Evolutionary conservation across 30 jellyfish, hydroid and myxozoan species (phyloP).

Genomic region (Aurelia aurita): DNA sequence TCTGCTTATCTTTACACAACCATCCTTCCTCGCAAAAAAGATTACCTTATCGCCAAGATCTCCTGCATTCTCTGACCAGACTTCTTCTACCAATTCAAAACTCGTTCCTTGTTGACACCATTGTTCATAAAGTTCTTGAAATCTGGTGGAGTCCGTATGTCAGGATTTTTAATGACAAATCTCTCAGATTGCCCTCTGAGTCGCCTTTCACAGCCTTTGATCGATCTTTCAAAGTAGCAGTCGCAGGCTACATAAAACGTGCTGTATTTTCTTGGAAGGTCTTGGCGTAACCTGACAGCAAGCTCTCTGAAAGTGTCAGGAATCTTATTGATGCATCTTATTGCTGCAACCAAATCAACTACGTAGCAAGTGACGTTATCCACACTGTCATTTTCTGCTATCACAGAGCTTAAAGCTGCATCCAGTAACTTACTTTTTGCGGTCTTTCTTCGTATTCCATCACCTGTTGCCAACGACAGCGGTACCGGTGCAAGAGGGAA

Average conservation of each 20-base stretch:
- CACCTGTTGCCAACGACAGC: constrained; percentile 16
- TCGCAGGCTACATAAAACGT: constrained; percentile 53
- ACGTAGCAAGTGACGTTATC: constrained; percentile 23
- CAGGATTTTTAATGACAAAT: constrained; percentile 39
- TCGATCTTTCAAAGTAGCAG: constrained; percentile 31
- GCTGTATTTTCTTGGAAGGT: constrained; percentile 22
- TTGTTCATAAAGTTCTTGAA: constrained; percentile 48
- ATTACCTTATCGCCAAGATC: constrained; percentile 17
- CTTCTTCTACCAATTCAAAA: constrained; percentile 38
- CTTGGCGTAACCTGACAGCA: constrained; percentile 1
- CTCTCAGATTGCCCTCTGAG: neutral
- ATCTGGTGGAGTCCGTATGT: constrained; percentile 36
- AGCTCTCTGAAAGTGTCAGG: constrained; percentile 43
- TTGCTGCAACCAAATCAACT: constrained; percentile 24
- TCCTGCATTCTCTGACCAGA: constrained; percentile 45
- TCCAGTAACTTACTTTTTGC: constrained; percentile 17
- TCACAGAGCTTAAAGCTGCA: constrained; percentile 18
- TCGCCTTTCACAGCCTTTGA: neutral
- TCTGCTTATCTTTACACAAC: neutral
- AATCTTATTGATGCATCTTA: constrained; percentile 13
- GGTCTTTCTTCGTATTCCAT: constrained; percentile 24
- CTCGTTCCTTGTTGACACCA: constrained; percentile 54
- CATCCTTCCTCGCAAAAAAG: neutral
- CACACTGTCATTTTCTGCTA: neutral
- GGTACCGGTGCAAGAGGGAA: constrained; percentile 48